Base-by-base conservation (phyloP, 2,797 vertebrate genomes). In the Sebastes kiyomatsui region DNA sequence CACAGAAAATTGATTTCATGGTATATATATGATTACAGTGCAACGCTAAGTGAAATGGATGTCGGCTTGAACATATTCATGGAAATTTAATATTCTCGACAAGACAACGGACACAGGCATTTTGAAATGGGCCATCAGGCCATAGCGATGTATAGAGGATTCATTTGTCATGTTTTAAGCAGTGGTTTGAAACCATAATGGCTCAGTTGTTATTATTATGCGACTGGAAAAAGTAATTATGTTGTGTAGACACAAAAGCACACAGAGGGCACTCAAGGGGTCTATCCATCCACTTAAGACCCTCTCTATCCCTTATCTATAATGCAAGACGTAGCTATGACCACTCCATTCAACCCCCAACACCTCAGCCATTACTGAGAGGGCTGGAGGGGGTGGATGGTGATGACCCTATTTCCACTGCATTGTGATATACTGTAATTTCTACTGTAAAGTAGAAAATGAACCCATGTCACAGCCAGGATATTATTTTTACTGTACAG, bases 281-380 rank as follows among this genome's bases (percentile, higher is more conserved):
- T 87, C 68, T 46, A 67, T 86, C 77, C 78, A 73, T 80, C 86
- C 90, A 90, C 87, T 91, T 84, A 70, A 90, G 82, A 86, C n/a
- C 80, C 78, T 82, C 82, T 90, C 86, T 79, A 56, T 81, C 52
- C 72, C 79, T 89, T 77, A 93, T 93, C 80, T 89, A 92, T 93
- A 91, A 92, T 92, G 88, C 85, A 94, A 67, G 73, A 72, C 7
- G 4, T 18, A 54, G 79, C 85, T 61, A 79, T 78, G 90, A 90
- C 78, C 83, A 33, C 83, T 82, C 75, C 23, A 23, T 75, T 71
- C 83, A 77, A 30, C 76, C 80, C 68, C 59, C 64, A 60, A 77
- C 86, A 85, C 74, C 68, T 75, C 67, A 20, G 62, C 67, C 66
- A 69, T 86, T 79, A 80, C 67, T 61, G 46, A 70, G 55, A 30